These are phyloP conservation scores for Lutjanus argentimaculatus DNA, from an alignment of 2,797 vertebrate species.

Conservation along the genomic window DNA sequence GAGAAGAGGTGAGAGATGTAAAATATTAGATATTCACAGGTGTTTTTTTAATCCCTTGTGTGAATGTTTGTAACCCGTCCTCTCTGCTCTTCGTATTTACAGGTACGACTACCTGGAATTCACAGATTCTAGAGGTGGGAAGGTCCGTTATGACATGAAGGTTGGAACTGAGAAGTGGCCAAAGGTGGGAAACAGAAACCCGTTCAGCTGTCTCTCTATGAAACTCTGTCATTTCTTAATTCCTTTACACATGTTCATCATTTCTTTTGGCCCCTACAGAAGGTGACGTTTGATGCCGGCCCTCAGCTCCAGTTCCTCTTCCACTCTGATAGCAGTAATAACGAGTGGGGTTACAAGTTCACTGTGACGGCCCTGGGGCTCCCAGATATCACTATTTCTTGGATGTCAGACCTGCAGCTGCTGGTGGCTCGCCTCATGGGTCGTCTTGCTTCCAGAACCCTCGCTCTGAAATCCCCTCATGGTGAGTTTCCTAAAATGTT, in stretches of 20 bases:
- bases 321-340: conserved; percentile 98
- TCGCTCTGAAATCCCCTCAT: conserved; percentile 91
- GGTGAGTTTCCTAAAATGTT: conserved; percentile 81
- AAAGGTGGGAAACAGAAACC: conserved; percentile 86
- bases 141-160: conserved; percentile 97
- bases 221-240: neutral
- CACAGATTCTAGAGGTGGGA: conserved; percentile 96
- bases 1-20: conserved; percentile 91
- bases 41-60: neutral
- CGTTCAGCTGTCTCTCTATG: neutral
- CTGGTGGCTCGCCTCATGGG: conserved; percentile 97
- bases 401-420: conserved; percentile 96
- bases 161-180: conserved; percentile 98
- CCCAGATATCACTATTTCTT: conserved; percentile 94
- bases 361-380: conserved; percentile 93
- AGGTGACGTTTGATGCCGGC: conserved; percentile 97
- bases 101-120: conserved; percentile 99
- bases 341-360: conserved; percentile 99
- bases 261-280: conserved; percentile 82
- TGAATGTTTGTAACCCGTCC: neutral
- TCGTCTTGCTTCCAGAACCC: conserved; percentile 95
- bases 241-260: neutral
- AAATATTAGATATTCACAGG: neutral
- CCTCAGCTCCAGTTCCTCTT: conserved; percentile 99
- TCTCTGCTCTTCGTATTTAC: conserved; percentile 21